Conservation (phyloP, 2,888 invertebrate species). For the Catocala nupta region DNA sequence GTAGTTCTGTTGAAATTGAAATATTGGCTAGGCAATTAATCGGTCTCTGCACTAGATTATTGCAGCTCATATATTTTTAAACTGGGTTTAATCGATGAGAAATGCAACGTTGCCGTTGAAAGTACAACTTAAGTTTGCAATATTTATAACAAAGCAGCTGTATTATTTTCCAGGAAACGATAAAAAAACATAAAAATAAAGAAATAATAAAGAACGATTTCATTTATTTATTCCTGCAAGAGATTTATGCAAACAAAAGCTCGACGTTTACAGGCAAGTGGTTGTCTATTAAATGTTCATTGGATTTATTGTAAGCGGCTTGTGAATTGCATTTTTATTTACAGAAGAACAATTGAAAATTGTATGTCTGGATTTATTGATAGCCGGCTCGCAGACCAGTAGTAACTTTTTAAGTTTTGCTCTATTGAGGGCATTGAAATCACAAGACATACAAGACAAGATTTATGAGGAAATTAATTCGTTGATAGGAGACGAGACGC, state of each 20-base stretch:
- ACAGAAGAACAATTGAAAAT: slow-evolving; percentile 79
- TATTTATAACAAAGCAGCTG: background rate
- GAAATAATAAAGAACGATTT: slow-evolving; percentile 79
- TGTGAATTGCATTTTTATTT: slow-evolving; percentile 37
- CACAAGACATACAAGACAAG: slow-evolving; percentile 87
- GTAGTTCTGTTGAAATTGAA: no score
- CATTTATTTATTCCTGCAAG: slow-evolving; percentile 89
- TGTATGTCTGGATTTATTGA: slow-evolving; percentile 89
- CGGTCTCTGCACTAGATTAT: no score
- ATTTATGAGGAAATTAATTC: slow-evolving; percentile 88
- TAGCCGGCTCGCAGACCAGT: slow-evolving; percentile 92
- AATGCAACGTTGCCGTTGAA: background rate
- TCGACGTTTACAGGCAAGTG: slow-evolving; percentile 69
- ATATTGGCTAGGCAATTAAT: no score
- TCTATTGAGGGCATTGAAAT: slow-evolving; percentile 85
- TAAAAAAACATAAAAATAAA: slow-evolving; percentile 82
- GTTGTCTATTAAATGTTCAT: slow-evolving; percentile 4
- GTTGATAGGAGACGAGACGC: slow-evolving; percentile 79
- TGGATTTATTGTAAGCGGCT: slow-evolving; percentile 1
- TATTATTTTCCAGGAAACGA: slow-evolving; percentile 78
- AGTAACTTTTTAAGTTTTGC: slow-evolving; percentile 89
- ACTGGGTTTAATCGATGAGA: no score
- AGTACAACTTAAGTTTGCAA: no score
- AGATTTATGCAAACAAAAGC: slow-evolving; percentile 80
- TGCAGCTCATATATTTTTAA: no score